These are phyloP conservation scores for Barnardius zonarius DNA, from an alignment of 2,113 vertebrate species.

Conservation along the genomic window DNA sequence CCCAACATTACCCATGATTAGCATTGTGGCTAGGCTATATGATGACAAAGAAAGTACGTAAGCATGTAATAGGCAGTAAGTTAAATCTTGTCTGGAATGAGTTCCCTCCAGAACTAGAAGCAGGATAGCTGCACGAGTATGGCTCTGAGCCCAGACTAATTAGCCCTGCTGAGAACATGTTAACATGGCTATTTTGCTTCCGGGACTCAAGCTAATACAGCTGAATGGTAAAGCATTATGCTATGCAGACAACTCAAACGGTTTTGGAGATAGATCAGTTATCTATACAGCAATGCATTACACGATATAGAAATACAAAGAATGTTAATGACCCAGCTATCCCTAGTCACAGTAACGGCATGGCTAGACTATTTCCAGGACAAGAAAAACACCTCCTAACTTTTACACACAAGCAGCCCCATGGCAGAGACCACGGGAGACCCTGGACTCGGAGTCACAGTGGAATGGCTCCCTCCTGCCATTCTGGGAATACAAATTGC, in stretches of 20 bases:
- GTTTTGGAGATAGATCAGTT: slow-evolving; percentile 31
- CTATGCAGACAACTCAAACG: neutral
- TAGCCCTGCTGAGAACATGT: slow-evolving; percentile 55
- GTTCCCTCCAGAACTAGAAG: slow-evolving; percentile 38
- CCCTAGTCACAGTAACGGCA: neutral
- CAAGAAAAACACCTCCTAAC: slow-evolving; percentile 12
- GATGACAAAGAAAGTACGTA: neutral
- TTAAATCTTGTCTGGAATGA: neutral
- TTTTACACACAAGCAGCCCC: neutral
- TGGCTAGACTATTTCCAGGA: slow-evolving; percentile 41
- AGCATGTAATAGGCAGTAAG: neutral
- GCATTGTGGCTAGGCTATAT: neutral
- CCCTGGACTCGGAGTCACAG: rapidly evolving
- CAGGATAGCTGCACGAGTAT: neutral
- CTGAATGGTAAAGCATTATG: neutral
- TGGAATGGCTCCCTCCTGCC: neutral
- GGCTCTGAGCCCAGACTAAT: slow-evolving; percentile 57
- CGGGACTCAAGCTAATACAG: neutral
- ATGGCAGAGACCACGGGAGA: neutral
- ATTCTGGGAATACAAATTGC: slow-evolving; percentile 35
- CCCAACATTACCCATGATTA: neutral
- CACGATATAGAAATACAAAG: neutral
- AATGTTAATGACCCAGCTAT: neutral
- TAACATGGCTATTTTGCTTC: slow-evolving; percentile 38
- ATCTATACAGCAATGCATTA: slow-evolving; percentile 6